Evolutionary conservation across 1,140 invertebrate genomes (phyloP), one percentile per base, ranked within the genome.

Genomic region (Euglossa dilemma): DNA sequence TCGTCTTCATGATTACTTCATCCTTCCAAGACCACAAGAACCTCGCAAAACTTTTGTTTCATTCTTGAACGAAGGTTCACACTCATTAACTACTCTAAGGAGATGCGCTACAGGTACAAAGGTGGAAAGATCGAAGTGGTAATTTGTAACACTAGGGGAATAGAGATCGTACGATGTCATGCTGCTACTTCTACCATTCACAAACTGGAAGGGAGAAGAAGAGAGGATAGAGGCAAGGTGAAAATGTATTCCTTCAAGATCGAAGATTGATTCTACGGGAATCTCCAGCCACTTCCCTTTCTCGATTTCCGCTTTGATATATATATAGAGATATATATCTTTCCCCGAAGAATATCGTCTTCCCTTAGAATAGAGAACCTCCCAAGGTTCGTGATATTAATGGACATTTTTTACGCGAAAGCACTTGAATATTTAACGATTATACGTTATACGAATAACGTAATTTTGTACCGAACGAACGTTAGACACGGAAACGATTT

Each of bases 131-230:
- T 79, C 25, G 59, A 80, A 81, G 64, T 84, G 67, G 18, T 88
- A 47, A 50, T 67, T 52, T 69, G 59, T 82, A 85, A 87, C 63
- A 75, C 50, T 87, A 87, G 74, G 59, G 25, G 54, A 82, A 73
- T 67, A 77, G 73, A 85, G 59, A 85, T 77, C 66, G 59, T 78
- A 80, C 43, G 70, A 64, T 64, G 52, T 61, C 86, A 89, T 89
- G 87, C 87, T 89, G 54, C 87, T 86, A 89, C 71, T 86, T 89
- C 85, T 89, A 89, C 84, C 74, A 86, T 89, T 84, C 64, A 64
- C 74, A 89, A 84, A 80, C 56, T 81, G 66, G 28, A 84, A 66
- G 23, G 75, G 70, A 63, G 18, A 73, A 78, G 54, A 63, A 82
- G 54, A 66, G 28, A 78, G 57, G 47, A 75, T 66, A 84, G 57